Base-by-base conservation (phyloP, 2,797 vertebrate genomes). In the Buphagus erythrorhynchus region DNA sequence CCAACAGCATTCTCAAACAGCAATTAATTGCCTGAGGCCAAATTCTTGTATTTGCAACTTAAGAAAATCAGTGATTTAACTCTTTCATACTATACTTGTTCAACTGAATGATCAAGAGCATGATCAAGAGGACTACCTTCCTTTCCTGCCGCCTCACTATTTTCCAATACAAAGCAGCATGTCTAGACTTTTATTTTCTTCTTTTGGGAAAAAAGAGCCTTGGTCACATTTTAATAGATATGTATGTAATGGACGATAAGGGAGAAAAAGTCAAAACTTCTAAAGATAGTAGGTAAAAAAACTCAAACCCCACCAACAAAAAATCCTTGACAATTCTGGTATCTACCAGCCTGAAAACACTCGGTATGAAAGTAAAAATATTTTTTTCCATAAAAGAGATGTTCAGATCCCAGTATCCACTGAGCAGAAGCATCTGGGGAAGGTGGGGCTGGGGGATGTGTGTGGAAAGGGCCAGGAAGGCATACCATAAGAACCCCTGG, bases 1-100 rank as follows among this genome's bases (percentile, higher is more conserved):
- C 90, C 94, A 97, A 93, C 90, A 93, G 15, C 55, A 88, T 94
- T 92, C 68, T 75, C 69, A 83, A 96, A 87, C 13, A 87, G 78
- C 71, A 88, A 36, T 28, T 90, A 57, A 61, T 52, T 89, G 90
- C 95, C 76, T 69, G 31, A 79, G 67, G 95, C 38, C 61, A 75
- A 89, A 89, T 81, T 90, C 80, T 82, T 84, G 51, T 81, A 94
- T 63, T 61, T 94, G 66, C 65, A 91, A 82, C 80, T 74, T 92
- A 84, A 86, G 55, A 90, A 90, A 92, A 94, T 4, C 42, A 91
- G 77, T 40, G 40, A 72, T 78, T 96, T 86, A 96, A 97, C 86
- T 87, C 82, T 61, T 97, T 79, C 43, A 49, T 28, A 66, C 42
- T 82, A 79, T 13, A 77, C 62, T 61, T 57, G 42, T 19, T 86